Evolutionary conservation across 2,888 invertebrate species (phyloP).

Genomic region (Chrysina gloriosa): DNA sequence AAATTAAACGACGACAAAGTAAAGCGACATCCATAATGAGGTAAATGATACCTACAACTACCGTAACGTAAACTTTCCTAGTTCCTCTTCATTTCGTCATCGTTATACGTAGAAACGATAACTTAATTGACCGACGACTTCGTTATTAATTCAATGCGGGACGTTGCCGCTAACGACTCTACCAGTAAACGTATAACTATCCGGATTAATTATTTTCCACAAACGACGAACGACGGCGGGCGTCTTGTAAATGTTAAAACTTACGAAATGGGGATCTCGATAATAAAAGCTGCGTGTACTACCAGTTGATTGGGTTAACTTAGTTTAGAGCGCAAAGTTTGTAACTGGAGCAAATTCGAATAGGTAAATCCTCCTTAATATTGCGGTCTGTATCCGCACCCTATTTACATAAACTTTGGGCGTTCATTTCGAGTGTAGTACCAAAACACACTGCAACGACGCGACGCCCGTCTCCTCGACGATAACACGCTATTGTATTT

Average conservation of each 20-base stretch:
- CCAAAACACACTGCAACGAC: conserved; percentile 26
- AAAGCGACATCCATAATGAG: too few relatives aligned
- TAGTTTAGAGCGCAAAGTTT: conserved; percentile 32
- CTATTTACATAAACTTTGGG: conserved; percentile 54
- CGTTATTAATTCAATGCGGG: too few relatives aligned
- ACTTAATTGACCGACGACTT: too few relatives aligned
- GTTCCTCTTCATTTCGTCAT: too few relatives aligned
- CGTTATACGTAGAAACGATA: too few relatives aligned
- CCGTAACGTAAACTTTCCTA: too few relatives aligned
- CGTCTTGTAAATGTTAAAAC: conserved; percentile 20
- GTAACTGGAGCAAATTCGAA: conserved; percentile 47
- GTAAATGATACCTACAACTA: too few relatives aligned
- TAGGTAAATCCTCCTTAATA: conserved; percentile 58
- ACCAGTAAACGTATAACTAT: background rate
- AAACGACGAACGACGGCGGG: background rate
- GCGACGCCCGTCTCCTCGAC: conserved; percentile 12
- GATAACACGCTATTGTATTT: conserved; percentile 27
- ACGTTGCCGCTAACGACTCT: too few relatives aligned
- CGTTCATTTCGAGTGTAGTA: conserved; percentile 31
- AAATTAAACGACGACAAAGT: too few relatives aligned
- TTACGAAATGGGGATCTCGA: conserved; percentile 18
- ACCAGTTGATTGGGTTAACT: conserved; percentile 45
- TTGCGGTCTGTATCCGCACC: conserved; percentile 55
- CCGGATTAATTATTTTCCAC: conserved; percentile 4
- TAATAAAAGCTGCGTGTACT: conserved; percentile 41